These are phyloP conservation scores for Peribatodes rhomboidaria DNA, from an alignment of 2,888 invertebrate species.

Conservation along the genomic window DNA sequence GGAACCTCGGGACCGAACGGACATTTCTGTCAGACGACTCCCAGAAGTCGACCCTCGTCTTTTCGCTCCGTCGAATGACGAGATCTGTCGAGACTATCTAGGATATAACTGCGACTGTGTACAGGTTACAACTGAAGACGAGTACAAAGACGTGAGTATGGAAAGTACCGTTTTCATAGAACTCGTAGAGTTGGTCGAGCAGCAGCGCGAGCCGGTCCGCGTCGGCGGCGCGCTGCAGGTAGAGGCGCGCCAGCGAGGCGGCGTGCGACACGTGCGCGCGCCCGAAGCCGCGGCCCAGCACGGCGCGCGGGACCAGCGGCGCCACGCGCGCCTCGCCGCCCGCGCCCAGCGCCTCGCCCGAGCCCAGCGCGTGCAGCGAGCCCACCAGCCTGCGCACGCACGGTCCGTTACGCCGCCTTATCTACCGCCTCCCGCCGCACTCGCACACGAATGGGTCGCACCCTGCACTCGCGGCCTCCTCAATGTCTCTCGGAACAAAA, in stretches of 20 bases:
- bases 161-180: conserved; percentile 78
- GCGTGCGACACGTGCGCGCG: conserved; percentile 87
- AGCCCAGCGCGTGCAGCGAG: conserved; percentile 86
- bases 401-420: too few species aligned
- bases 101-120: too few species aligned
- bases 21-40: too few species aligned
- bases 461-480: too few species aligned
- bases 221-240: conserved; percentile 86
- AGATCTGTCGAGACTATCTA: too few species aligned
- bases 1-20: too few species aligned
- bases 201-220: conserved; percentile 80
- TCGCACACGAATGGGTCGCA: too few species aligned
- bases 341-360: conserved; percentile 84
- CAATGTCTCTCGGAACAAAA: too few species aligned
- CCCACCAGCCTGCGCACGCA: conserved; percentile 87
- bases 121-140: too few species aligned
- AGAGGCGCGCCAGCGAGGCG: conserved; percentile 87
- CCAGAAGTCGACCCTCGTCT: too few species aligned
- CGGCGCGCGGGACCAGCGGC: conserved; percentile 88
- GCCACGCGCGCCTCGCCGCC: conserved; percentile 82
- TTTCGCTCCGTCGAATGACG: too few species aligned
- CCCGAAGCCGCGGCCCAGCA: conserved; percentile 87
- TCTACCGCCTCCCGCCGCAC: too few species aligned
- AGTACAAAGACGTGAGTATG: not conserved
- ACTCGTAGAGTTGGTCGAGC: conserved; percentile 87